Percentiles rank a stretch among this genome's conserved stretches.
Conservation (phyloP, 2,888 invertebrate genomes). For the Eudasyphora cyanicolor region DNA sequence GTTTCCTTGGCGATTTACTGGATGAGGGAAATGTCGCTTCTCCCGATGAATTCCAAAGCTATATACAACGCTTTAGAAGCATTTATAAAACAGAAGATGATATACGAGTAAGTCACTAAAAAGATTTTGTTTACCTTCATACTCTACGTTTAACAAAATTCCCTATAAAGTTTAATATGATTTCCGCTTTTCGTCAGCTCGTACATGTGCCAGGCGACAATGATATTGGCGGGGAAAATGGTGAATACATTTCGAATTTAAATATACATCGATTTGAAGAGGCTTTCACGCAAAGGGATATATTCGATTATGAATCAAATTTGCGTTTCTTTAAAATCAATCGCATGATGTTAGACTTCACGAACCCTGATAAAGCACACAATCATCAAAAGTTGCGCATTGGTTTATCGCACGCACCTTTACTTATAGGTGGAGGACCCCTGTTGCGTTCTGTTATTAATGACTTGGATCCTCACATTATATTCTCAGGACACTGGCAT, state of each 20-base stretch:
- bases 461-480: constrained; percentile 85
- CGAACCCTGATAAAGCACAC: constrained; percentile 81
- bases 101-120: constrained; percentile 72
- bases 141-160: no score
- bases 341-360: constrained; percentile 84
- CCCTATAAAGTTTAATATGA: constrained; percentile 70
- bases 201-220: constrained; percentile 97
- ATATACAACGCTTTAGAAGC: constrained; percentile 86
- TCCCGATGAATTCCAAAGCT: constrained; percentile 86
- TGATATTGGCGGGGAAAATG: constrained; percentile 97
- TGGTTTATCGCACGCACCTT: constrained; percentile 88
- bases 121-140: no score
- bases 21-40: constrained; percentile 94
- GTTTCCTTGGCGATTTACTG: constrained; percentile 96
- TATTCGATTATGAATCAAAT: constrained; percentile 82
- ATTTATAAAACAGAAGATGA: constrained; percentile 81
- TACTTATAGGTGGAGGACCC: constrained; percentile 77
- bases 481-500: constrained; percentile 87
- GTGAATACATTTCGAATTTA: constrained; percentile 84
- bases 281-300: constrained; percentile 86
- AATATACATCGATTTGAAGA: constrained; percentile 88
- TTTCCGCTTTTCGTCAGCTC: constrained; percentile 82
- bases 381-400: constrained; percentile 79
- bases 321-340: constrained; percentile 89
- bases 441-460: constrained; percentile 82